A percentile compares a stretch with the other conserved stretches of the same genome.
Evolutionary conservation across 2,888 invertebrate genomes (phyloP).

Genomic region (Trypoxylon attenuatum): DNA sequence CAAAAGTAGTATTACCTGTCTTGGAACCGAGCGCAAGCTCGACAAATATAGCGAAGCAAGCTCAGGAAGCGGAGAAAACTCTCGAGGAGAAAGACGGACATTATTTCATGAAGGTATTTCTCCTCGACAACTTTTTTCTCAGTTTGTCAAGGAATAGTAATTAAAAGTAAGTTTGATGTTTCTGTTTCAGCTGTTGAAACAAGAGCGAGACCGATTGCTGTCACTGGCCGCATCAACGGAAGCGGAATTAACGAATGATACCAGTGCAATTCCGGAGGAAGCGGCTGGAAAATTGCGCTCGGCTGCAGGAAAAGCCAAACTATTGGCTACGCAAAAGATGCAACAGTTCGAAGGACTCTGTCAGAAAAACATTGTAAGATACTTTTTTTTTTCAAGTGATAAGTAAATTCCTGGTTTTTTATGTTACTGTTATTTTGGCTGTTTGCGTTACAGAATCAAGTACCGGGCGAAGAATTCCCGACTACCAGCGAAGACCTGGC

Average conservation of each 20-base stretch:
- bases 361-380: slow-evolving; percentile 79
- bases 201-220: slow-evolving; percentile 83
- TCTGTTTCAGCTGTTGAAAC: slow-evolving; percentile 78
- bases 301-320: slow-evolving; percentile 92
- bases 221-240: slow-evolving; percentile 82
- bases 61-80: slow-evolving; percentile 57
- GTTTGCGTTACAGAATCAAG: slow-evolving; percentile 76
- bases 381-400: background rate
- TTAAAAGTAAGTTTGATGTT: no score
- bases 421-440: background rate
- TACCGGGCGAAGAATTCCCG: slow-evolving; percentile 87
- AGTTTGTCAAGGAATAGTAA: no score
- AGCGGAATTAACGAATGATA: slow-evolving; percentile 78
- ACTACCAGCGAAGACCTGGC: slow-evolving; percentile 93
- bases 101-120: slow-evolving; percentile 83
- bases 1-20: slow-evolving; percentile 74
- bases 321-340: slow-evolving; percentile 94
- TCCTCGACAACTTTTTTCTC: no score
- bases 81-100: slow-evolving; percentile 82
- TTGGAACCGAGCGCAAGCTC: slow-evolving; percentile 64
- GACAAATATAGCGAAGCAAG: slow-evolving; percentile 59
- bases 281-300: slow-evolving; percentile 89
- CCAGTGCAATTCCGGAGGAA: slow-evolving; percentile 82
- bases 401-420: background rate
- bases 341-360: slow-evolving; percentile 93